These are phyloP conservation scores for Atherix ibis DNA, from an alignment of 2,888 invertebrate genomes.

Conservation along the genomic window DNA sequence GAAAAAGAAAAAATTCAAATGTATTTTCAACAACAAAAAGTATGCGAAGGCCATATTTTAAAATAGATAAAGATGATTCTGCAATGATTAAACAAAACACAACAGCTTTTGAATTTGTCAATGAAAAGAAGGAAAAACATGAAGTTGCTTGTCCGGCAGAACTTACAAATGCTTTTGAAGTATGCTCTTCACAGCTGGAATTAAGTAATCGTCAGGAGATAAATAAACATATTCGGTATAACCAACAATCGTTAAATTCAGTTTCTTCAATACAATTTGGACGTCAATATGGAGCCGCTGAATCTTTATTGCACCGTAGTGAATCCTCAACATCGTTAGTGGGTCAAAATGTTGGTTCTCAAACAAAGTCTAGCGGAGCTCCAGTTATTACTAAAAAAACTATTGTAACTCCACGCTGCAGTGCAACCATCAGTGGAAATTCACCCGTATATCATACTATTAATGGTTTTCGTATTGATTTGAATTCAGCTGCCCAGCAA, in stretches of 20 bases:
- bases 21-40: neutral
- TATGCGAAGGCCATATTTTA: constrained; percentile 5
- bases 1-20: too few relatives aligned
- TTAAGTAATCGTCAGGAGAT: neutral
- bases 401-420: constrained; percentile 8
- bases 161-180: neutral
- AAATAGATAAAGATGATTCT: too few relatives aligned
- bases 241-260: neutral
- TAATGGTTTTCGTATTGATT: constrained; percentile 31
- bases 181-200: neutral
- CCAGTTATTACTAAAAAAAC: constrained; percentile 7
- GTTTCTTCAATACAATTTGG: neutral
- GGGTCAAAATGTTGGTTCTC: neutral
- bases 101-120: too few relatives aligned
- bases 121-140: too few relatives aligned
- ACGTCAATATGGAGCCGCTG: neutral
- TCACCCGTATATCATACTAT: constrained; percentile 31
- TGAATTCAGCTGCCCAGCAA: constrained; percentile 32
- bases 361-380: neutral
- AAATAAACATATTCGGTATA: neutral
- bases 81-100: neutral
- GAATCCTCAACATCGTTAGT: neutral
- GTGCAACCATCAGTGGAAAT: constrained; percentile 13
- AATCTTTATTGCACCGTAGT: too few relatives aligned
- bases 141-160: too few relatives aligned